A percentile compares a stretch with the other conserved stretches of the same genome.
phyloP scores from a whole-genome alignment of 2,113 vertebrate species.

The Caloenas nicobarica region DNA sequence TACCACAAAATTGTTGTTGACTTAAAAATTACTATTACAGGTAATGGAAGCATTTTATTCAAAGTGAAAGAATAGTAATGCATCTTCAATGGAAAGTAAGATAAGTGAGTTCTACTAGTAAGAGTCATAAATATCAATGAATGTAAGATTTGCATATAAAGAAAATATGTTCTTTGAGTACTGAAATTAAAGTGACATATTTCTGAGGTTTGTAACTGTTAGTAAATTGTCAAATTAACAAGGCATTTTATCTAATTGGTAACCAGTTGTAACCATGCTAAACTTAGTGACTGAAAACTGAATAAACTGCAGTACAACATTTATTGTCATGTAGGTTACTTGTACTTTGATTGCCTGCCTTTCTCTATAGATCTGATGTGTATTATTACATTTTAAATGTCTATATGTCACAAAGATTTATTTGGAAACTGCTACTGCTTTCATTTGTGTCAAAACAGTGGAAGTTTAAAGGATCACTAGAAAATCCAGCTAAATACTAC shows the following conservation, averaged over 20 bases:
- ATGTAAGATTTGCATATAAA: neutral
- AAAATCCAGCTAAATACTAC: neutral
- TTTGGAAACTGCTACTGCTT: neutral
- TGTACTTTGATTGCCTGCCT: neutral
- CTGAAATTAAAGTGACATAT: neutral
- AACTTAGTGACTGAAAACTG: neutral
- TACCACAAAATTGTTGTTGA: neutral
- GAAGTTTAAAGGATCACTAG: neutral
- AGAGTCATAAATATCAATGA: neutral
- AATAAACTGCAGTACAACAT: neutral
- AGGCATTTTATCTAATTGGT: neutral
- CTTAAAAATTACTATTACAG: neutral
- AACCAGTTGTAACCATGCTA: neutral
- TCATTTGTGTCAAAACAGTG: neutral
- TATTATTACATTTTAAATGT: slow-evolving; percentile 5
- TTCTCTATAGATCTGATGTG: neutral
- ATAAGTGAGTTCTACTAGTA: neutral
- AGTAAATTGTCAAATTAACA: neutral
- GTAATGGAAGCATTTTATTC: neutral
- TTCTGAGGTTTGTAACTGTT: neutral
- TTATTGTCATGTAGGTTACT: neutral
- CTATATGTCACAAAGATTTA: neutral
- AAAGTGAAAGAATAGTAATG: neutral
- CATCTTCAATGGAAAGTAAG: neutral
- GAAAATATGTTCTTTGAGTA: neutral